These are phyloP conservation scores for Drosophila paranaensis DNA, from an alignment of 2,888 invertebrate species.

Conservation along the genomic window DNA sequence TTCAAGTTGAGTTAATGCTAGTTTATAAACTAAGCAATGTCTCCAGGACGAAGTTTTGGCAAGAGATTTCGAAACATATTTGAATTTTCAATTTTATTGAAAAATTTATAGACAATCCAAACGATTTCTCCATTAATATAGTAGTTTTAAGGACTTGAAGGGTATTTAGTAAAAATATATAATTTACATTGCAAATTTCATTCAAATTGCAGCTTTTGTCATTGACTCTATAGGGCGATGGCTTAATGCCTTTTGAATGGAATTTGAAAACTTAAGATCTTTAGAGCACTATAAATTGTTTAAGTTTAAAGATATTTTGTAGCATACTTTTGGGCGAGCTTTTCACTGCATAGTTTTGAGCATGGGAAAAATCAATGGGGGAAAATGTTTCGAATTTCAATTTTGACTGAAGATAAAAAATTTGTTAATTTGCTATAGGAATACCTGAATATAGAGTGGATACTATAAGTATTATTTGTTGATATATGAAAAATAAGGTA, in stretches of 20 bases:
- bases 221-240: no score
- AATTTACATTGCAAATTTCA: no score
- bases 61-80: no score
- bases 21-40: no score
- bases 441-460: not conserved
- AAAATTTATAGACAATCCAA: not conserved
- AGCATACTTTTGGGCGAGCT: slow-evolving; percentile 28
- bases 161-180: no score
- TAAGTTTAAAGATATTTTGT: not conserved
- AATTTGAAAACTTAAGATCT: not conserved
- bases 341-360: slow-evolving; percentile 11
- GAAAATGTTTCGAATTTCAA: not conserved
- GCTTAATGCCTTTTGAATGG: no score
- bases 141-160: no score
- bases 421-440: accelerated
- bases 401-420: not conserved
- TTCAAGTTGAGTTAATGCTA: not conserved
- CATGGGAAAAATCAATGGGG: not conserved
- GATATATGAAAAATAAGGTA: no score
- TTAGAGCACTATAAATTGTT: not conserved
- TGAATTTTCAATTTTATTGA: not conserved
- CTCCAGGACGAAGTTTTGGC: no score
- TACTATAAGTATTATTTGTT: no score
- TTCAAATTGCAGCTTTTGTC: no score
- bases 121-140: not conserved